phyloP scores from a whole-genome alignment of 2,113 vertebrate species.

The Labrus mixtus region DNA sequence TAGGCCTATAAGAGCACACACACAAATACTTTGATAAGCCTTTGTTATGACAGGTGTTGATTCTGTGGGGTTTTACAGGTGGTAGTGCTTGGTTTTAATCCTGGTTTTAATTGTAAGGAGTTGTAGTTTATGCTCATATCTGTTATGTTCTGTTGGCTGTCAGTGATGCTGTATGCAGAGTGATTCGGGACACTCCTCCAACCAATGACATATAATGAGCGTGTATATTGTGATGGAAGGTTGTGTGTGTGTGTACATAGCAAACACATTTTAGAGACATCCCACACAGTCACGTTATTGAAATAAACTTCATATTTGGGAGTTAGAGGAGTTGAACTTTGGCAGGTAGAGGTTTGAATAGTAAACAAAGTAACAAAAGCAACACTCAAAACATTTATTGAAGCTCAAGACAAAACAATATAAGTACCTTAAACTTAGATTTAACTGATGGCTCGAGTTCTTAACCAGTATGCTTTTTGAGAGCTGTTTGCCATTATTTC shows the following conservation, averaged over 20 bases:
- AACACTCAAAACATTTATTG: no score
- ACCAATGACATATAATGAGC: not conserved
- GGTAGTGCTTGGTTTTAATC: not conserved
- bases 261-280: not conserved
- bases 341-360: no score
- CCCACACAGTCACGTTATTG: not conserved
- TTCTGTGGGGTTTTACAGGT: not conserved
- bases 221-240: not conserved
- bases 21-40: not conserved
- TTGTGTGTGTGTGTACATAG: not conserved
- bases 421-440: no score
- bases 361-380: no score
- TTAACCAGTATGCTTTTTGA: no score
- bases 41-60: not conserved
- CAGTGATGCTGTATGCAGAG: not conserved
- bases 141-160: not conserved
- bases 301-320: no score
- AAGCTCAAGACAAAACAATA: no score
- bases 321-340: no score
- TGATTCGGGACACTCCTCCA: slow-evolving; percentile 16
- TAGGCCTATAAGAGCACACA: not conserved
- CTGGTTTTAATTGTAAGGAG: no score
- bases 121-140: not conserved
- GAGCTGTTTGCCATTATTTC: no score
- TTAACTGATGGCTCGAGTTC: no score